Evolutionary conservation across 2,113 vertebrate species (phyloP), one percentile per base, ranked within the genome.

Genomic region (Ciconia maguari): DNA sequence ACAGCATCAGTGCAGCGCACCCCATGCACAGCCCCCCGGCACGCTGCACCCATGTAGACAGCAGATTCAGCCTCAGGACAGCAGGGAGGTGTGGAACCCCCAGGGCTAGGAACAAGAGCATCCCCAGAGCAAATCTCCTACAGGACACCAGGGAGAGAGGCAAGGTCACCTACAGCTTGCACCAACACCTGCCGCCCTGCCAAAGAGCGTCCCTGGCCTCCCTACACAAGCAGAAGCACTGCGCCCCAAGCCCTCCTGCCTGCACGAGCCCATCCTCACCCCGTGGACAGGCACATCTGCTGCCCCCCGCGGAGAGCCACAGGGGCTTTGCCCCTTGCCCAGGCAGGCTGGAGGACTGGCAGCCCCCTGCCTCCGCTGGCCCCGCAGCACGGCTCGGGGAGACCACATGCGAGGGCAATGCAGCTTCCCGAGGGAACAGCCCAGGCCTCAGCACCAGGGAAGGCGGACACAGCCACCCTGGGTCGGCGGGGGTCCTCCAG

Each of bases 1-100:
- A 55, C 29, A 71, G 57, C 5, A 5, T 93, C 84, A 93, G 46
- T 6, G 13, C 54, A 48, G 46, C 6, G 2, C n/a, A 27, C 17
- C 3, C 1, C 55, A n/a, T 0, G 3, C n/a, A 3, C 0, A 3
- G 54, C 41, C 58, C 54, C 55, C 10, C 1, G 7, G 61, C 69
- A 49, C 1, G 0, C 18, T 10, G 49, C 41, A 15, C 41, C 41
- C 42, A 13, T 0, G 8, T 4, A 36, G 60, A 15, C 9, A 41
- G 30, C 46, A 49, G 66, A 9, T 15, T 13, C 54, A 18, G 68
- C 48, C 58, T 41, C 7, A 1, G 68, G 34, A 46, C 25, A 32
- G 54, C 72, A 21, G 27, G 48, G 66, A 58, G 44, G 10, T 16
- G 29, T 7, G 55, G 54, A 32, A 34, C 34, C 42, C 3, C 0